Conservation (phyloP, 2,113 vertebrate species). For the Nesoenas mayeri region DNA sequence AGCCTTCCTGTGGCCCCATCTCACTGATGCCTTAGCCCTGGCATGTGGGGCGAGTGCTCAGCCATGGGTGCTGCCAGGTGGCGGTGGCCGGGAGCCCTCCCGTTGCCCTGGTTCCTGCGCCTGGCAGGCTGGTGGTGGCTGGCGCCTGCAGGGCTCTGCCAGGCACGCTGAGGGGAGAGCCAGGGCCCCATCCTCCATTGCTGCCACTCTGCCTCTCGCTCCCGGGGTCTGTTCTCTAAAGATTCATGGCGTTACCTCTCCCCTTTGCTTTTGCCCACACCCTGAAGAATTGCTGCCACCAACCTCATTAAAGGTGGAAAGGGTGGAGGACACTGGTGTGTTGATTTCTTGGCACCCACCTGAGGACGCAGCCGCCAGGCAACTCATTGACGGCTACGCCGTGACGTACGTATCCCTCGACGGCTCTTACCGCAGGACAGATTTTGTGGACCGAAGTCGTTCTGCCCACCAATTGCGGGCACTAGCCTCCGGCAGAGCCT, state of each 20-base stretch:
- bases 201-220: constrained; percentile 9
- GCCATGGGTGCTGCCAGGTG: not conserved
- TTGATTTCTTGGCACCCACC: constrained; percentile 92
- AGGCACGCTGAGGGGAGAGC: not conserved
- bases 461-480: constrained; percentile 87
- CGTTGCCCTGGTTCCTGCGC: fast-evolving
- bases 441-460: constrained; percentile 88
- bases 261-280: constrained; percentile 58
- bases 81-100: not conserved
- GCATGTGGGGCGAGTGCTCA: fast-evolving
- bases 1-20: not conserved
- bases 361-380: constrained; percentile 73
- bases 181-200: not conserved
- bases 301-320: constrained; percentile 89
- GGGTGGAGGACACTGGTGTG: constrained; percentile 90
- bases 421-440: constrained; percentile 84
- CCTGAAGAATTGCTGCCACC: constrained; percentile 92
- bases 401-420: constrained; percentile 89
- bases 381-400: constrained; percentile 89
- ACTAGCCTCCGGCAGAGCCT: constrained; percentile 86
- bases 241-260: constrained; percentile 64
- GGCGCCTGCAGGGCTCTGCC: not conserved
- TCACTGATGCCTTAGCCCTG: fast-evolving
- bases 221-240: constrained; percentile 39
- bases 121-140: not conserved